Evolutionary conservation across 1,140 invertebrate species (phyloP).

Genomic region (Papilio polytes): DNA sequence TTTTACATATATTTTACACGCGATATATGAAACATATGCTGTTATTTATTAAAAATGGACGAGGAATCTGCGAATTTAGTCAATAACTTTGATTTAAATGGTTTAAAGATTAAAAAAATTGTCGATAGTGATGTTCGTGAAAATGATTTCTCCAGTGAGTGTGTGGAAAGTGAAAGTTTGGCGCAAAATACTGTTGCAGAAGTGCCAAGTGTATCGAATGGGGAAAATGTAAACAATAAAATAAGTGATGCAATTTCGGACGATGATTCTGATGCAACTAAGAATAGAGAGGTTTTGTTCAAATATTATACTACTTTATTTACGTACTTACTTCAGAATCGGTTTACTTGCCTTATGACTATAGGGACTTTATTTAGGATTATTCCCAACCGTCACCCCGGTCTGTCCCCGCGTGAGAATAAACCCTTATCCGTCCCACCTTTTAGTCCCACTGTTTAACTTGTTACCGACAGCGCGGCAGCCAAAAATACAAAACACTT

Average conservation of each 20-base stretch:
- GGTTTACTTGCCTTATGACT: too few species aligned
- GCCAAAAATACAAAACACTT: too few species aligned
- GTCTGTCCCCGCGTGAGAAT: too few species aligned
- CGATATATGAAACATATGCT: neutral
- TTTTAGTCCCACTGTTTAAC: too few species aligned
- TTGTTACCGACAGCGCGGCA: too few species aligned
- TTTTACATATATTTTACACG: neutral
- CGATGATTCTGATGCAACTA: slow-evolving; percentile 34
- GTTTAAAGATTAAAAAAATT: slow-evolving; percentile 2
- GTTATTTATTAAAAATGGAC: neutral
- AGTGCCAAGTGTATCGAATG: slow-evolving; percentile 15
- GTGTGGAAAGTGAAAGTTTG: neutral
- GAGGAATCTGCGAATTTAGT: neutral
- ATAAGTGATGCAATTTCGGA: slow-evolving; percentile 28
- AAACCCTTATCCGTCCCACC: too few species aligned
- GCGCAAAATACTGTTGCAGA: slow-evolving; percentile 10
- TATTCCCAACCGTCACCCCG: too few species aligned
- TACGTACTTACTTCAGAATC: too few species aligned
- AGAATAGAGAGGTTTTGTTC: slow-evolving; percentile 39
- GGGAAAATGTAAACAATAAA: slow-evolving; percentile 28
- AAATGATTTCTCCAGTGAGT: slow-evolving; percentile 15
- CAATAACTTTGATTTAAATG: neutral
- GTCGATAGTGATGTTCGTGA: neutral
- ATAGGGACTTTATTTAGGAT: too few species aligned
- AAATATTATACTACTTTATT: too few species aligned